Evolutionary conservation across 2,797 vertebrate species (phyloP), one percentile per base, ranked within the genome.

Genomic region (Rhadinocentrus ornatus): DNA sequence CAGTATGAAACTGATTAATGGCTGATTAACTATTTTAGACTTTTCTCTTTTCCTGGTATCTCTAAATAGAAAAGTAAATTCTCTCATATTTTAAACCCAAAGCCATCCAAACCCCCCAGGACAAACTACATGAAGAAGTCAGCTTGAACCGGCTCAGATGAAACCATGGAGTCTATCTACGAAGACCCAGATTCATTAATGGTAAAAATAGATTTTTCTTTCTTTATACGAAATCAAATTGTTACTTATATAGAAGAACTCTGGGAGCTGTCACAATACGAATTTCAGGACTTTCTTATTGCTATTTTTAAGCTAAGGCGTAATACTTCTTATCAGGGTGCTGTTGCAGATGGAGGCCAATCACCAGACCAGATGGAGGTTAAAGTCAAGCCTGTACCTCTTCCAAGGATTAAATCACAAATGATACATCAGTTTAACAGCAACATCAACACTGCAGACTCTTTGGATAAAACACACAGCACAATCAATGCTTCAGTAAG

Each of bases 301-400:
- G 11, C 35, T 29, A 11, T 27, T 41, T 32, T 26, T 35, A 37
- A 29, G n/a, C 1, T 4, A 11, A 2, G 15, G 12, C 46, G 1
- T 34, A 16, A 12, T 11, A 2, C 57, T 41, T 57, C 55, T 35
- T 57, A 0, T 34, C 69, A 91, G 90, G 54, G 58, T 64, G 12
- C 11, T 2, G 1, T 27, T 32, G 41, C 61, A 26, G 66, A 61
- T 31, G 62, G n/a, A 59, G 53, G 10, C 29, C 60, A 58, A 46
- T 7, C 75, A 11, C 52, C 27, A 54, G 52, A 6, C 2, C 24
- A 54, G 52, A 27, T 4, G 12, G 71, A 83, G 15, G 29, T 26
- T 1, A 31, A 34, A 62, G 27, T 52, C 27, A 88, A 29, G 29
- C 88, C 86, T 8, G 58, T 69, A 6, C 86, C 88, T 71, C 66